Evolutionary conservation across 2,113 vertebrate species (phyloP).

Genomic region (Prochilodus magdalenae): DNA sequence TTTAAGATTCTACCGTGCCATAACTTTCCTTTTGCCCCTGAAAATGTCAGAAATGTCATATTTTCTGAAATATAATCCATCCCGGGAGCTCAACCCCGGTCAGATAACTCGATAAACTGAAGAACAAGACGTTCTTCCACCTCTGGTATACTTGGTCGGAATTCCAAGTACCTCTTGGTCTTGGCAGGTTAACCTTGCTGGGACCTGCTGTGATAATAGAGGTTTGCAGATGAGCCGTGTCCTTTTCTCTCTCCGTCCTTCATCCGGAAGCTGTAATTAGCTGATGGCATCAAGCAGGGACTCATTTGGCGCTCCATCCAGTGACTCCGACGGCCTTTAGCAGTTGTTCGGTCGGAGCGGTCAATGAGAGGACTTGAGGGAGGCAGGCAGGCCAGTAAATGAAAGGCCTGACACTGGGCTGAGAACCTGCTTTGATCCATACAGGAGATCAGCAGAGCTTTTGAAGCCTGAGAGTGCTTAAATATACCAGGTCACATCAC

Average conservation of each 20-base stretch:
- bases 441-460: slow-evolving; percentile 9
- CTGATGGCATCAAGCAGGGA: slow-evolving; percentile 13
- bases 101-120: not conserved
- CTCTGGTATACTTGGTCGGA: not conserved
- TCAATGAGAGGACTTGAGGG: not conserved
- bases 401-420: slow-evolving; percentile 16
- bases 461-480: not conserved
- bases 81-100: not conserved
- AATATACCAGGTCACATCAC: slow-evolving; percentile 16
- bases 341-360: not conserved
- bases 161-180: not conserved
- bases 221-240: slow-evolving; percentile 16
- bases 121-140: not conserved
- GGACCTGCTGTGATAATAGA: slow-evolving; percentile 10
- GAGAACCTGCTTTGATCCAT: slow-evolving; percentile 22
- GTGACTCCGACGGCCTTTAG: not conserved
- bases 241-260: not conserved
- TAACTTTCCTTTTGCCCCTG: not conserved
- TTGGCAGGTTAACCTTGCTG: slow-evolving; percentile 6
- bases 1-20: not conserved
- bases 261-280: not conserved
- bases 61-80: not conserved
- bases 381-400: slow-evolving; percentile 8
- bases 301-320: not conserved
- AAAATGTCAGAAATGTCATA: not conserved